phyloP scores from a whole-genome alignment of 2,797 vertebrate genomes.

The Aplochiton taeniatus region DNA sequence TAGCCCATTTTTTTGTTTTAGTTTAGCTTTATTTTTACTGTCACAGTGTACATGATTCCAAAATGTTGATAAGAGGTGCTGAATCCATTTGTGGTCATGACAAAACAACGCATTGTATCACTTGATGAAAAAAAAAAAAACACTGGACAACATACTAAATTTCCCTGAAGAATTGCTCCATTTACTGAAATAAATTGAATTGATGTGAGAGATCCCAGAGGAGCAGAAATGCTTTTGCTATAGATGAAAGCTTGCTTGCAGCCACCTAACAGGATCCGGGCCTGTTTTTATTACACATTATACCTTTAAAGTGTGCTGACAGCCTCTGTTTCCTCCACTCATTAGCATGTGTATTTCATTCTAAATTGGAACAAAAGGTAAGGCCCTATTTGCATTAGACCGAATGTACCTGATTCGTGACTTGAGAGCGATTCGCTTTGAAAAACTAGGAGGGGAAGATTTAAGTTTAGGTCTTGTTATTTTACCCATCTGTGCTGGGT shows the following conservation, averaged over 20 bases:
- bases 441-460: constrained; percentile 18
- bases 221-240: constrained; percentile 68
- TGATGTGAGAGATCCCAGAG: constrained; percentile 71
- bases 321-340: constrained; percentile 56
- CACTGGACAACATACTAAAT: constrained; percentile 66
- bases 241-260: constrained; percentile 59
- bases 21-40: too few species aligned
- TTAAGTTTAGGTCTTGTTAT: constrained; percentile 9
- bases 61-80: constrained; percentile 47
- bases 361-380: constrained; percentile 26
- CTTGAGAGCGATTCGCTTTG: not conserved
- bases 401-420: too few species aligned
- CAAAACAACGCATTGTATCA: constrained; percentile 45
- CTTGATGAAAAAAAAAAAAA: constrained; percentile 69
- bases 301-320: constrained; percentile 60
- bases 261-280: constrained; percentile 35
- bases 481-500: constrained; percentile 29
- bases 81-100: constrained; percentile 52
- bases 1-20: too few species aligned
- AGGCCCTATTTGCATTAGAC: constrained; percentile 5
- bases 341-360: constrained; percentile 32
- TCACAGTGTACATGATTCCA: constrained; percentile 34
- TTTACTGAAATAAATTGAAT: constrained; percentile 78
- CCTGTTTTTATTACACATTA: constrained; percentile 63
- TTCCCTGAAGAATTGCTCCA: constrained; percentile 73